phyloP scores from a whole-genome alignment of 2,888 invertebrate genomes.

The Eumacrocentrus americanus region DNA sequence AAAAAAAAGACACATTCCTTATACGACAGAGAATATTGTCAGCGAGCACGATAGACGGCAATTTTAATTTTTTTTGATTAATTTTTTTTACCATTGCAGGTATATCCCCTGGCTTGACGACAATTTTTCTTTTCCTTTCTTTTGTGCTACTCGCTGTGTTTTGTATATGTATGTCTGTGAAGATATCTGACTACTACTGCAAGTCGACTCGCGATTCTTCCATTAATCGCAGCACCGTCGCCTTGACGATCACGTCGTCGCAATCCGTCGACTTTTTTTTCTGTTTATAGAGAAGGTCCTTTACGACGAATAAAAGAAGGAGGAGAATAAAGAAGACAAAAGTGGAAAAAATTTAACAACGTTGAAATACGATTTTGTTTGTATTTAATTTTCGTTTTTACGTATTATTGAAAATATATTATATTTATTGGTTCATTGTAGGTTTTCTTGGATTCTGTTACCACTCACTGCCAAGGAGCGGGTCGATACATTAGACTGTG shows the following conservation, averaged over 20 bases:
- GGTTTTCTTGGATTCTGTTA: too few relatives aligned
- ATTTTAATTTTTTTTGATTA: constrained; percentile 10
- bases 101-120: constrained; percentile 11
- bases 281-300: not conserved
- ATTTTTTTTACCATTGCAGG: not conserved
- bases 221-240: constrained; percentile 25
- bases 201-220: constrained; percentile 26
- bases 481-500: too few relatives aligned
- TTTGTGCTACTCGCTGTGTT: not conserved
- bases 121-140: constrained; percentile 20
- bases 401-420: too few relatives aligned
- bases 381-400: too few relatives aligned
- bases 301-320: not conserved
- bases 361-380: too few relatives aligned
- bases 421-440: too few relatives aligned
- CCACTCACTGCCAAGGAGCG: too few relatives aligned
- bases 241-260: constrained; percentile 5
- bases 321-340: not conserved
- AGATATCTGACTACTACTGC: constrained; percentile 11
- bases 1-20: not conserved
- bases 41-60: constrained; percentile 19
- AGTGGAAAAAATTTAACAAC: not conserved
- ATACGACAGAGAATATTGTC: constrained; percentile 17
- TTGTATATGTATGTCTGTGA: not conserved
- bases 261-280: not conserved